These are phyloP conservation scores for Eurytoma californica DNA, from an alignment of 2,888 invertebrate species.

Conservation along the genomic window DNA sequence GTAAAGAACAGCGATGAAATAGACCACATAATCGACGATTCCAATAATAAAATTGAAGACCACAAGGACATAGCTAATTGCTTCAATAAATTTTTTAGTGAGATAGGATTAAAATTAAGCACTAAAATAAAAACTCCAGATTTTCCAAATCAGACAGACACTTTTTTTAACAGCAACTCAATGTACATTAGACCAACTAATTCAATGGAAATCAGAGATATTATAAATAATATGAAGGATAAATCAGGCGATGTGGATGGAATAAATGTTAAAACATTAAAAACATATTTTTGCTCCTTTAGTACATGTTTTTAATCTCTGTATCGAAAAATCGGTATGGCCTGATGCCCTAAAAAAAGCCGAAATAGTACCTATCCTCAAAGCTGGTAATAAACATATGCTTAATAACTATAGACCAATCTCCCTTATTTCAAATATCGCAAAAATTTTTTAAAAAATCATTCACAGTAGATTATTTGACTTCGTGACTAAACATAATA, in stretches of 20 bases:
- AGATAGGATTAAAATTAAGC: not conserved
- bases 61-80: not conserved
- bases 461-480: not conserved
- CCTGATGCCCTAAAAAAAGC: not conserved
- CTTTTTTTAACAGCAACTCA: not conserved
- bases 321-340: constrained; percentile 9
- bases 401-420: not conserved
- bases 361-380: not conserved
- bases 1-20: not conserved
- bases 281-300: not conserved
- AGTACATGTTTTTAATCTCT: not conserved
- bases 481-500: not conserved
- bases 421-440: too few relatives aligned
- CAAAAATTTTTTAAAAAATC: constrained; percentile 12
- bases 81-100: not conserved
- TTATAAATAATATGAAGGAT: not conserved
- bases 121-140: not conserved
- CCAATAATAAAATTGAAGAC: not conserved
- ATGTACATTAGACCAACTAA: not conserved
- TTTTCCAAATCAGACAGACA: not conserved
- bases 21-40: not conserved
- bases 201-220: not conserved
- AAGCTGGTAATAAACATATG: not conserved
- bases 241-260: constrained; percentile 8
- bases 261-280: not conserved